Base-by-base conservation (phyloP, 2,888 invertebrate genomes). In the Leptopilina syphax region DNA sequence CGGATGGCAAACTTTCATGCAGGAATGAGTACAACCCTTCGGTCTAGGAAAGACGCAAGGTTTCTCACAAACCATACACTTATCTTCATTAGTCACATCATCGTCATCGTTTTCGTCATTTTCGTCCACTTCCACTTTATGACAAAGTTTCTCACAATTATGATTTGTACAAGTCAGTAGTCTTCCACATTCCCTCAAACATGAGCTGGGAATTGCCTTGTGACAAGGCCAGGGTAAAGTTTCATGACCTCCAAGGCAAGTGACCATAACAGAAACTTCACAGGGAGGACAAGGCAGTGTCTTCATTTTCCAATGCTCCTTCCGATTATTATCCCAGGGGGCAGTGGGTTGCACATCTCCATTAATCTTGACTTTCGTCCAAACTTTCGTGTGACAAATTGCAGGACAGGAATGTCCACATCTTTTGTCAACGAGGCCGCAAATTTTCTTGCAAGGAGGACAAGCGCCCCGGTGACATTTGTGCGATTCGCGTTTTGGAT, bases 391-490 rank as follows among this genome's bases (percentile, higher is more conserved):
- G 91, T 98, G 98, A 89, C 98, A 98, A n/a, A 92, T 90, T 0
- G 94, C 94, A 78, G 93, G 93, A 90, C 97, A 98, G 3, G 92
- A 90, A 89, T 98, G 98, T 0, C 92, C 92, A 90, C 97, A 97
- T 67, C 91, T 92, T 47, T 92, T 91, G 86, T 90, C 90, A 65
- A 79, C 86, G 88, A 95, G 94, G 10, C 93, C 93, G 90, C 98
- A 98, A 63, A 94, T 92, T 87, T 97, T 96, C 82, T 93, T 94
- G 89, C 98, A 98, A 0, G 96, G 95, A 0, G 98, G 96, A 89
- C 98, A 98, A 54, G 95, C 94, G 0, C 96, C 96, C 87, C 96
- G 96, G 90, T 98, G 98, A 88, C 98, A 98, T 76, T 93, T 93
- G 91, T 97, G 97, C 18, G 93, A 93, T 84, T 96, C 95, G 80